Conservation (phyloP, 2,888 invertebrate species). For the Lampropteryx suffumata region DNA sequence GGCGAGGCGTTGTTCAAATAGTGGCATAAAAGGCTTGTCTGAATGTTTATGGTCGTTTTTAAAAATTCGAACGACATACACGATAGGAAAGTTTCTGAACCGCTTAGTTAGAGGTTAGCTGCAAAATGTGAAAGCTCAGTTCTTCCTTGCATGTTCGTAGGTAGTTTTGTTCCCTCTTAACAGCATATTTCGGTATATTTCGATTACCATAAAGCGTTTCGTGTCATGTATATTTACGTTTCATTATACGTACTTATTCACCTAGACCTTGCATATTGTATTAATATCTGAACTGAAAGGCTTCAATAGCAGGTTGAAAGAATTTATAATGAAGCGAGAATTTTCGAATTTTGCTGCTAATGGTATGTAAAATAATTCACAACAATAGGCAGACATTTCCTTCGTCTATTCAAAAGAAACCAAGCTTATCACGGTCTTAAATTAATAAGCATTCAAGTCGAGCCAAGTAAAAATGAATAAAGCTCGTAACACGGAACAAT, state of each 20-base stretch:
- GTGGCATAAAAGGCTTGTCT: constrained; percentile 62
- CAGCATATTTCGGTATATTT: constrained; percentile 83
- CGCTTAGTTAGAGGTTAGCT: constrained; percentile 68
- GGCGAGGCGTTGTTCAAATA: constrained; percentile 54
- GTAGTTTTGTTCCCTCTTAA: constrained; percentile 80
- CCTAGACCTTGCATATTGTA: constrained; percentile 58
- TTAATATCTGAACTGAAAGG: constrained; percentile 58
- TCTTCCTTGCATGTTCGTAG: constrained; percentile 78
- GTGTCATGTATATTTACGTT: constrained; percentile 75
- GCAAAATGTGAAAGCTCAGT: constrained; percentile 77
- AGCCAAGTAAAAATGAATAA: constrained; percentile 83
- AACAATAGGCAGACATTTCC: constrained; percentile 77
- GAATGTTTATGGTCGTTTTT: constrained; percentile 71
- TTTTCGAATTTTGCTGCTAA: constrained; percentile 47
- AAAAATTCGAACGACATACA: constrained; percentile 69
- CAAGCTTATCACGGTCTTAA: constrained; percentile 81
- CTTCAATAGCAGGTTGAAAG: constrained; percentile 28
- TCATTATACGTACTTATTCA: constrained; percentile 57
- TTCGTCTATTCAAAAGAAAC: constrained; percentile 79
- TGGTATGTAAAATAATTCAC: constrained; percentile 76
- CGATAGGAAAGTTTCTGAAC: constrained; percentile 65
- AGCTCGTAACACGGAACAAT: constrained; percentile 81
- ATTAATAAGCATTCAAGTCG: constrained; percentile 83
- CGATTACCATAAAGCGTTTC: constrained; percentile 82
- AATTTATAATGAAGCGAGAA: constrained; percentile 32